Evolutionary conservation across 2,113 vertebrate genomes (phyloP), one percentile per base, ranked within the genome.

Genomic region (Bucco capensis): DNA sequence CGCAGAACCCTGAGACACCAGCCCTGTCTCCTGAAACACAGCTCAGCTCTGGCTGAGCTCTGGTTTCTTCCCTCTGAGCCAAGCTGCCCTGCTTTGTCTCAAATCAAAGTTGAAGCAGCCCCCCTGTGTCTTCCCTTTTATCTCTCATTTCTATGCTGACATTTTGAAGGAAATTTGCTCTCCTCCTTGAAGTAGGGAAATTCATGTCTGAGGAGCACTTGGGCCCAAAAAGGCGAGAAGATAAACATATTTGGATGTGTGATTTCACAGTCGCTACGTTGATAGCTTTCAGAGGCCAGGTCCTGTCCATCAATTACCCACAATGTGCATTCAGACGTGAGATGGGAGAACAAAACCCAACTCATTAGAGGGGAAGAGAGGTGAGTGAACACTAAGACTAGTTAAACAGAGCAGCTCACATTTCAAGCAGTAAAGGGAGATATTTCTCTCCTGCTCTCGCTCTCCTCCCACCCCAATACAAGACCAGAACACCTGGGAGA

Each of bases 241-340:
- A 96, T 90, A 94, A 96, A 96, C 93, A 86, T 90, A 94, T 94
- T 96, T 94, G 94, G 96, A 96, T 37, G 78, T 95, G 94, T 93
- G 96, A 94, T 95, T 96, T 96, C 94, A 94, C 94, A 96, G 91
- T 21, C 19, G 28, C 83, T 46, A 76, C 5, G 27, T 18, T 86
- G 96, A 95, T 93, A 94, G 95, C 88, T 95, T 86, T 95, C 83
- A 90, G 91, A 95, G 92, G 83, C 86, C 14, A 28, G 78, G 64
- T 86, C 81, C 94, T 95, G 96, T 94, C 96, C 90, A 89, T 96
- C 96, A 96, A 78, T 96, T 96, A 95, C 83, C 85, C 65, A 0
- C 94, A 78, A 30, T 92, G 95, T 90, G 92, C 91, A 94, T 89
- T 77, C 89, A 79, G 92, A 96, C 70, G 81, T 94, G 95, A 96